Evolutionary conservation across 2,888 invertebrate genomes (phyloP).

Genomic region (Prostheceraeus crozeri): DNA sequence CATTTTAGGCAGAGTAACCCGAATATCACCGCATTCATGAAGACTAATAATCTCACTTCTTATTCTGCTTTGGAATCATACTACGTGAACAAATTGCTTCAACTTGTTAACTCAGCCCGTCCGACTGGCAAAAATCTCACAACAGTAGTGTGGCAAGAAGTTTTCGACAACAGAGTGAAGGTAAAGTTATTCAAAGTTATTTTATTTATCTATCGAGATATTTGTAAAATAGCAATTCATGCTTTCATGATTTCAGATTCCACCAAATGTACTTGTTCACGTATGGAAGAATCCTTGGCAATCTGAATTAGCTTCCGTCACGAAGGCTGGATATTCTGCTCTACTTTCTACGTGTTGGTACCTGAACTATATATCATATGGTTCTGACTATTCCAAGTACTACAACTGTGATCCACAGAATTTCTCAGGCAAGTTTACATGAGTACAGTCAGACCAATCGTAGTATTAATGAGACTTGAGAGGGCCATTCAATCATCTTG

Average conservation of each 20-base stretch:
- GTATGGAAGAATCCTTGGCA: conserved; percentile 65
- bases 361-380: conserved; percentile 66
- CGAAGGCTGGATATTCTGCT: conserved; percentile 62
- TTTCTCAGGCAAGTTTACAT: conserved; percentile 51
- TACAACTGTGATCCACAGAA: conserved; percentile 57
- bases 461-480: no score
- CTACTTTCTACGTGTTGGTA: conserved; percentile 81
- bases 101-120: conserved; percentile 42
- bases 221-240: no score
- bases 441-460: no score
- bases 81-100: conserved; percentile 62
- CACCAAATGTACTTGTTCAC: no score
- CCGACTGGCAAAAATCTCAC: conserved; percentile 57
- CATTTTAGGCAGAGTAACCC: conserved; percentile 64
- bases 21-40: conserved; percentile 64
- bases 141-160: conserved; percentile 77
- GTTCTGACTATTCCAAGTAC: conserved; percentile 56
- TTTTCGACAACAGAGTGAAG: conserved; percentile 67
- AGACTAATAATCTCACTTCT: conserved; percentile 60
- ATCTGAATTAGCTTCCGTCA: conserved; percentile 57
- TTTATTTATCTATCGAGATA: neutral
- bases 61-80: conserved; percentile 64
- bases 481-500: no score
- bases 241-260: no score
- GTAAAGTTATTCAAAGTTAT: conserved; percentile 43